Base-by-base conservation (phyloP, 1,140 invertebrate species). In the Thaumetopoea pityocampa region DNA sequence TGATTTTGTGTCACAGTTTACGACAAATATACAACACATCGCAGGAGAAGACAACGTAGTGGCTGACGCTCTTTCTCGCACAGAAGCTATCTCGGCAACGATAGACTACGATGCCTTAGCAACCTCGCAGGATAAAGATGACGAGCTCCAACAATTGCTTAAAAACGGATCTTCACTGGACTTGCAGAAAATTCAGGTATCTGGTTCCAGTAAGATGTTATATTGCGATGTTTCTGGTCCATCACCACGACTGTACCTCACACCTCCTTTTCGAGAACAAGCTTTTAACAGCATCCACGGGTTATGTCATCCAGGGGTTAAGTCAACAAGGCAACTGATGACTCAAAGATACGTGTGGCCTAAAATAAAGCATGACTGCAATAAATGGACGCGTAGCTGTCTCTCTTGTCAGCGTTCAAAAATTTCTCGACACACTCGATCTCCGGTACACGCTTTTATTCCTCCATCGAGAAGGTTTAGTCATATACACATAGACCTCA, bases 331-430 rank as follows among this genome's bases (percentile, higher is more conserved):
- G 8, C 9, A 11, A 20, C 16, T 43, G n/a, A 29, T 43, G 14
- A 27, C 20, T 8, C 26, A 32, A n/a, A 32, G 24, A 20, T 43
- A 20, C 10, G 27, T 34, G 7, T 43, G 41, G 41, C 16, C 9
- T 4, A 19, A 22, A 8, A 43, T 34, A 23, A 43, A 43, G 9
- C 27, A 12, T 4, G 41, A 43, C 24, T 18, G 26, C 1, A 34
- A 9, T 12, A 17, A 34, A 7, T 43, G 40, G 30, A 4, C 23
- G 6, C 19, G 30, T 28, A 2, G 30, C 4, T 38, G 35, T 9
- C 2, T 6, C 8, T 2, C 2, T 2, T 37, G 35, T 9, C 35
- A 27, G 16, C 23, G 24, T 9, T 6, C 9, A 6, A 43, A 43
- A 27, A 16, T 34, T 1, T 14, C 14, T 4, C 27, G 10, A 5